These are phyloP conservation scores for Cylindroiulus punctatus DNA, from an alignment of 2,888 invertebrate species.

Conservation along the genomic window DNA sequence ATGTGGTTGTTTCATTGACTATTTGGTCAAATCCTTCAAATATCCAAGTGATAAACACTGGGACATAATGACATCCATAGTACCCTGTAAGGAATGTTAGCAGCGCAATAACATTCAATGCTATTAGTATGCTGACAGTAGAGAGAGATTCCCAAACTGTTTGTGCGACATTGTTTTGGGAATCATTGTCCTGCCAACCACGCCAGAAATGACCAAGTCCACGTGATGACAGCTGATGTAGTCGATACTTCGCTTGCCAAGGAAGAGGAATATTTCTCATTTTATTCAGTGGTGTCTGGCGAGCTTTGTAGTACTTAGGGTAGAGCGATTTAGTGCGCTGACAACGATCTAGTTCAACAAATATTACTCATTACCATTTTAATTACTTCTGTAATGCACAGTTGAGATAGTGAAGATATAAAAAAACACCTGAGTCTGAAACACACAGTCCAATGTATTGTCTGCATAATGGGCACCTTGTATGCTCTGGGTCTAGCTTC, in stretches of 20 bases:
- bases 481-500: conserved; percentile 59
- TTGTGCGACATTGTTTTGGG: background rate
- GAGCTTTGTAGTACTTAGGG: background rate
- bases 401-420: background rate
- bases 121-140: background rate
- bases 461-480: conserved; percentile 60
- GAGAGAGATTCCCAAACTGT: conserved; percentile 43
- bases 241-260: conserved; percentile 45
- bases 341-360: background rate
- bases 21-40: background rate
- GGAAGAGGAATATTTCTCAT: conserved; percentile 14
- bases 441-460: conserved; percentile 57
- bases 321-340: background rate
- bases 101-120: conserved; percentile 18
- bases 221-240: background rate
- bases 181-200: background rate
- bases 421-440: conserved; percentile 13
- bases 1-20: background rate
- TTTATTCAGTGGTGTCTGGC: background rate
- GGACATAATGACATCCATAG: background rate
- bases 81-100: conserved; percentile 29
- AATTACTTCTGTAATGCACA: background rate
- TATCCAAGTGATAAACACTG: background rate
- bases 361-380: background rate
- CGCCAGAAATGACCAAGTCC: background rate